phyloP scores from a whole-genome alignment of 2,113 vertebrate genomes.

The Callorhinus ursinus region DNA sequence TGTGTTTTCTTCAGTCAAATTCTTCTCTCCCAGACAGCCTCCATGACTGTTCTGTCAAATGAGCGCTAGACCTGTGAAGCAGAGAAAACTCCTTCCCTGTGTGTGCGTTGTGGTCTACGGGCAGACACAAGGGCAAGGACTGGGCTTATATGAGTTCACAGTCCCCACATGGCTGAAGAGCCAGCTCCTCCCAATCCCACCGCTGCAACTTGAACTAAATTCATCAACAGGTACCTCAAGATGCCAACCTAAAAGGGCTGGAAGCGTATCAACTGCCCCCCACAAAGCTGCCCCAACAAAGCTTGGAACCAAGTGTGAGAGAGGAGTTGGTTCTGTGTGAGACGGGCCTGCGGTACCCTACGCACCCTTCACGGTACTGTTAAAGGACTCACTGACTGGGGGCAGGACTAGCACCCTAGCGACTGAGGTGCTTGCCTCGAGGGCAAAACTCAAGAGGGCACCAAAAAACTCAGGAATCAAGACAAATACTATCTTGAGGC shows the following conservation, averaged over 20 bases:
- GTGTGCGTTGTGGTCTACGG: rapidly evolving
- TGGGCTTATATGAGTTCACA: neutral
- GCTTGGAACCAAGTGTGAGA: neutral
- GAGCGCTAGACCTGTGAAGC: neutral
- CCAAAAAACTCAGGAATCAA: neutral
- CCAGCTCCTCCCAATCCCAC: no score
- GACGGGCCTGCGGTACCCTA: no score
- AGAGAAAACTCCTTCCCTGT: neutral
- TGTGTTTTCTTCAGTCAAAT: neutral
- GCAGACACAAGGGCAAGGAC: neutral
- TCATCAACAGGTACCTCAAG: neutral
- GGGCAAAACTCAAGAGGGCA: neutral
- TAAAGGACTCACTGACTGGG: neutral
- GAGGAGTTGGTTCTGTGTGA: rapidly evolving
- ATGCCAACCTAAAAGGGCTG: neutral
- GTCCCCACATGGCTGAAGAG: neutral
- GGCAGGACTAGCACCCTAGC: neutral
- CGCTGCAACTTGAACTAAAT: neutral
- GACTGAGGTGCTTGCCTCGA: rapidly evolving
- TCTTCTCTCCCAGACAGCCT: neutral
- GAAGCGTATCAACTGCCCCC: neutral
- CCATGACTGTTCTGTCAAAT: neutral
- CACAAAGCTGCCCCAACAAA: neutral
- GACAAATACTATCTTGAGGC: neutral
- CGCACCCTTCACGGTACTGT: rapidly evolving